Evolutionary conservation across 2,797 vertebrate genomes (phyloP), one percentile per base, ranked within the genome.

Genomic region (Myotis myotis): DNA sequence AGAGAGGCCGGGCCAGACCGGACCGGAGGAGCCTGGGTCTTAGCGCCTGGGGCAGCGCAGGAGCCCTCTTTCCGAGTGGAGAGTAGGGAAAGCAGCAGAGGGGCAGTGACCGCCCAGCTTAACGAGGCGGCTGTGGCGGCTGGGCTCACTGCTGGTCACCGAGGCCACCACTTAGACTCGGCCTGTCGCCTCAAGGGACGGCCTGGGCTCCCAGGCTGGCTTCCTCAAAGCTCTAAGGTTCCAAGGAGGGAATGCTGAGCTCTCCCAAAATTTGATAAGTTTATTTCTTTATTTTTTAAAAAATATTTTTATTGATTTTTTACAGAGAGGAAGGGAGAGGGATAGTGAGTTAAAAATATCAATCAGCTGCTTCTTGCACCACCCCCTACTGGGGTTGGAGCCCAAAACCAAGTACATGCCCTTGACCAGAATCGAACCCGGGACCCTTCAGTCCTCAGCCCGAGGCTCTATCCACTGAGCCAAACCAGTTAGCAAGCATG

Each of bases 131-230:
- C 23, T 11, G 55, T 11, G 55, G 8, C 9, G 3, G 3, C 55
- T 23, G 60, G 13, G 28, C 57, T 66, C 30, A 3, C 62, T 3
- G 15, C 30, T 16, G 30, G 62, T 3, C 23, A 13, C n/a, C 0
- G 41, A 3, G 68, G 20, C 36, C 28, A 8, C 16, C 0, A 0
- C 44, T 17, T 33, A 41, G 51, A 17, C 51, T 12, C 78, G 1
- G 38, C 4, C 23, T 23, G 15, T 2, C 47, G 10, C 49, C 49
- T 38, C 6, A 0, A 1, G 1, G 51, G 51, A 8, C 17, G 28
- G n/a, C 55, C n/a, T 8, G 0, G 10, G 62, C n/a, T 15, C 36
- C 17, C 30, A 16, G 8, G 1, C n/a, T 1, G 70, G 12, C 47
- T 23, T 33, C 62, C 33, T 6, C 5, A 15, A 2, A 3, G 23